A percentile compares a stretch with the other conserved stretches of the same genome.
These are phyloP conservation scores for Limnodromus scolopaceus DNA, from an alignment of 2,797 vertebrate genomes.

Conservation along the genomic window DNA sequence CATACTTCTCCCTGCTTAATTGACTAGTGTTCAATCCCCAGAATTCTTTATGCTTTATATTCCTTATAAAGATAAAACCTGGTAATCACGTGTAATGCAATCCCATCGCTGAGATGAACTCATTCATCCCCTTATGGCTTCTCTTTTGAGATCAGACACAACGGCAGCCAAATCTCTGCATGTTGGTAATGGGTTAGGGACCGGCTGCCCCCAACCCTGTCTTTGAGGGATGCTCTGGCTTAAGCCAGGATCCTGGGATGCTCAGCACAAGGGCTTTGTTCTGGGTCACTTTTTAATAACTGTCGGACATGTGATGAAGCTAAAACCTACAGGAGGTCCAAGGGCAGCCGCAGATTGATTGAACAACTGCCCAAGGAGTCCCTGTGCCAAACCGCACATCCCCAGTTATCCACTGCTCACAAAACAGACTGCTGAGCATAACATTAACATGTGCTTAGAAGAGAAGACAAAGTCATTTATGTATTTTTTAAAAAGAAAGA, in stretches of 20 bases:
- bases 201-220: neutral
- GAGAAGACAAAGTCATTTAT: neutral
- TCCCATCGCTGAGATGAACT: neutral
- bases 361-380: constrained; percentile 8
- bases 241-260: neutral
- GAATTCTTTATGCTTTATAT: neutral
- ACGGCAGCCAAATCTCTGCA: constrained; percentile 5
- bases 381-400: neutral
- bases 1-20: neutral
- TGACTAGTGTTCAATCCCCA: neutral
- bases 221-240: neutral
- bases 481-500: too few species aligned
- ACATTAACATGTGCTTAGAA: neutral
- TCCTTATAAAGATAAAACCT: neutral
- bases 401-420: neutral
- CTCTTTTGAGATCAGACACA: constrained; percentile 15
- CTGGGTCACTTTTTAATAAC: constrained; percentile 12
- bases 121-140: neutral
- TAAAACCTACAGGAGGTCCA: constrained; percentile 13
- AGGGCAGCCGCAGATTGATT: constrained; percentile 3
- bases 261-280: constrained; percentile 35
- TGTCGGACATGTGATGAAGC: constrained; percentile 17
- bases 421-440: neutral
- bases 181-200: neutral
- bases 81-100: neutral